These are phyloP conservation scores for Florisuga fusca DNA, from an alignment of 2,797 vertebrate genomes.

Conservation along the genomic window DNA sequence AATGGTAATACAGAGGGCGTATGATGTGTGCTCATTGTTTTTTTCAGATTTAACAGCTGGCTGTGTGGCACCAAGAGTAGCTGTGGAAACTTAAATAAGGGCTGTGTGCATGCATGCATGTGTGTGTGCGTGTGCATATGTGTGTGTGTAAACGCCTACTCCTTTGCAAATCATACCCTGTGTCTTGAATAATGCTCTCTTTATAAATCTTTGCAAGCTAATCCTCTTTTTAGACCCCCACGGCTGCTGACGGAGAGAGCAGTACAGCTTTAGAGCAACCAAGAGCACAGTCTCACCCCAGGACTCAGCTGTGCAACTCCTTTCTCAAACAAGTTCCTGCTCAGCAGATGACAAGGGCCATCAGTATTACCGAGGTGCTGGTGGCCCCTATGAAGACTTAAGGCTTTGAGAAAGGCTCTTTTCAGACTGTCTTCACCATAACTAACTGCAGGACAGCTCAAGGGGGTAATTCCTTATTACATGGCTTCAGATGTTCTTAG, in stretches of 20 bases:
- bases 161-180: slow-evolving; percentile 24
- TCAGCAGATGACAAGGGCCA: neutral
- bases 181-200: slow-evolving; percentile 26
- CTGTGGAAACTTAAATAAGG: slow-evolving; percentile 24
- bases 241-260: neutral
- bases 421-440: neutral
- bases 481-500: neutral
- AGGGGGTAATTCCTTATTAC: neutral
- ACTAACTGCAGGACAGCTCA: neutral
- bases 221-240: slow-evolving; percentile 10
- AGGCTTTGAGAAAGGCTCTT: neutral
- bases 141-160: neutral
- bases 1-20: slow-evolving; percentile 69
- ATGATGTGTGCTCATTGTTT: slow-evolving; percentile 40
- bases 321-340: neutral
- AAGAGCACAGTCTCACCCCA: neutral
- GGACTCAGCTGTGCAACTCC: neutral
- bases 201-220: neutral
- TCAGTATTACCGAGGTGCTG: neutral
- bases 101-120: neutral
- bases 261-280: neutral
- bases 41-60: slow-evolving; percentile 71
- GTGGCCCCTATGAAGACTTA: neutral
- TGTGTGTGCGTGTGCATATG: neutral
- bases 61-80: neutral